Percentiles rank a stretch among this genome's conserved stretches.
Conservation (phyloP, 2,113 vertebrate species). For the Hippolais icterina region DNA sequence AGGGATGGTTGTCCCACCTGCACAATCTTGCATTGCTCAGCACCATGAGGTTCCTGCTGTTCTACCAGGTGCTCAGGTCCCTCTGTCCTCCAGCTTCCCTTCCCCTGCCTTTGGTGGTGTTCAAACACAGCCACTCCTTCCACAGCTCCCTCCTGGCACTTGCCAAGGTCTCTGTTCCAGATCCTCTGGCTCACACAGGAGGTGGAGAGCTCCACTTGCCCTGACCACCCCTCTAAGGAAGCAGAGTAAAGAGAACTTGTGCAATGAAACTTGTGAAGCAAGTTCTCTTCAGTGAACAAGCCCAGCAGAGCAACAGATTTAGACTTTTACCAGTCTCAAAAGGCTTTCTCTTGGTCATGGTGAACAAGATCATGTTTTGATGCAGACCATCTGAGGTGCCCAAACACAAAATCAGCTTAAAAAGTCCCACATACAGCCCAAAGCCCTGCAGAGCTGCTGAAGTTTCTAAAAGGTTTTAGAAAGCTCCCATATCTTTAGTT, state of each 20-base stretch:
- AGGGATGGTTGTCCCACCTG: background rate
- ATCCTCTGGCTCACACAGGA: background rate
- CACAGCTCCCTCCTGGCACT: background rate
- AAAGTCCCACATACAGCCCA: background rate
- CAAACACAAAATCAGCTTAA: background rate
- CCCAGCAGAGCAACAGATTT: background rate
- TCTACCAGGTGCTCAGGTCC: background rate
- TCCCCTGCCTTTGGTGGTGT: background rate
- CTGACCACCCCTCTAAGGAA: background rate
- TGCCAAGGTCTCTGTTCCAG: background rate
- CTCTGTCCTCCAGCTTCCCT: background rate
- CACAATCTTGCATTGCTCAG: fast-evolving
- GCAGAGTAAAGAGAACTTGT: background rate
- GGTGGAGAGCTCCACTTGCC: background rate
- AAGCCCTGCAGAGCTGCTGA: background rate
- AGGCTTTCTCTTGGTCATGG: background rate
- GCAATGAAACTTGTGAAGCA: background rate
- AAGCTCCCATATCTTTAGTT: background rate
- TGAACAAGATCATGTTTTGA: background rate
- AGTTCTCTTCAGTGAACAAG: background rate
- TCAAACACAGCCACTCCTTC: background rate
- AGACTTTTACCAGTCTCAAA: background rate
- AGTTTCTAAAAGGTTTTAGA: background rate
- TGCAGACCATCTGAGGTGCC: background rate
- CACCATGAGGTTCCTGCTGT: background rate